These are phyloP conservation scores for Urophycis tenuis DNA, from an alignment of 2,797 vertebrate genomes.

Conservation along the genomic window DNA sequence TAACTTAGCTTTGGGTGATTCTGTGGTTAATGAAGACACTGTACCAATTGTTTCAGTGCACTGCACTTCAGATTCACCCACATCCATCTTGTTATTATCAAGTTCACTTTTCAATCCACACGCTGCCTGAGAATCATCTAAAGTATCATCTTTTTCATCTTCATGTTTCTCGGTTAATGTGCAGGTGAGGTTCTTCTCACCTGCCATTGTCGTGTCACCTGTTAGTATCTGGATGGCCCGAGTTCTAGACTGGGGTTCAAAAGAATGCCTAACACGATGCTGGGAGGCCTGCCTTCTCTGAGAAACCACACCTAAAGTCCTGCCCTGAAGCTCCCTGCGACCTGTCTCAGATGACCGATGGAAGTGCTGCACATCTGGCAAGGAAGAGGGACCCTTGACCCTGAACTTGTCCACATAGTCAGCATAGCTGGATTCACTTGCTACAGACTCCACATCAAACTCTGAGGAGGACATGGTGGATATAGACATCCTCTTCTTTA, in stretches of 20 bases:
- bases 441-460: slow-evolving; percentile 70
- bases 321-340: slow-evolving; percentile 46
- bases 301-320: slow-evolving; percentile 40
- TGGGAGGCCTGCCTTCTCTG: slow-evolving; percentile 32
- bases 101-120: slow-evolving; percentile 13
- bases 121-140: slow-evolving; percentile 2
- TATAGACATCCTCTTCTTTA: slow-evolving; percentile 78
- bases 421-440: slow-evolving; percentile 69
- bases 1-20: slow-evolving; percentile 31
- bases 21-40: slow-evolving; percentile 24
- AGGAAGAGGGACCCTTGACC: slow-evolving; percentile 55
- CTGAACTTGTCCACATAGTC: slow-evolving; percentile 65
- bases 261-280: slow-evolving; percentile 58
- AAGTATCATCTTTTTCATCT: slow-evolving; percentile 23
- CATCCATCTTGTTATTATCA: slow-evolving; percentile 27
- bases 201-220: slow-evolving; percentile 54
- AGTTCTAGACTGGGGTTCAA: slow-evolving; percentile 67
- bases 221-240: slow-evolving; percentile 65
- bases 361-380: slow-evolving; percentile 62
- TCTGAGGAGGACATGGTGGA: slow-evolving; percentile 78
- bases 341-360: slow-evolving; percentile 47
- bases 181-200: slow-evolving; percentile 22
- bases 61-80: slow-evolving; percentile 27
- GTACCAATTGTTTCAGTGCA: slow-evolving; percentile 43
- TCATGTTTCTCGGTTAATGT: slow-evolving; percentile 10